Base-by-base conservation (phyloP, 1,140 invertebrate species). In the Tetraneura akinire region DNA sequence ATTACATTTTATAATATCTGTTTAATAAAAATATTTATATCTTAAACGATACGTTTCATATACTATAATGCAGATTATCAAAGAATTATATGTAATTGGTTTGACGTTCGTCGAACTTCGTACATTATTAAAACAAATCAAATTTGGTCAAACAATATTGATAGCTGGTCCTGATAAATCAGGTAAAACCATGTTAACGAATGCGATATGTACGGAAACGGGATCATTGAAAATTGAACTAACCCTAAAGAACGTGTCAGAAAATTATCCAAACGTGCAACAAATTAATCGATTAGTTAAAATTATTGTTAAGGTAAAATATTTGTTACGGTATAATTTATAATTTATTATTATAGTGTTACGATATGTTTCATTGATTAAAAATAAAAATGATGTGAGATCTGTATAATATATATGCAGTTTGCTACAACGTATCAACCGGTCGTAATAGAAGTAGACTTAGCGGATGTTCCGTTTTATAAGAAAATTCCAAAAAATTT, bases 91-190 rank as follows among this genome's bases (percentile, higher is more conserved):
- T 45, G 32, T 78, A 16, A 57, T 78, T 13, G 55, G 73, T 37
- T 60, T 78, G 37, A 37, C 32, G 14, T 78, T 21, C n/a, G 4
- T 21, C 14, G 73, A 78, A 1, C 32, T 78, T 10, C 51, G 73
- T 3, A 60, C 47, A 21, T 57, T 37, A 37, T 37, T 57, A 5
- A 78, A 78, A 47, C 32, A 60, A 10, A 26, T 60, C 0, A 14
- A 78, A 18, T 60, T 60, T 45, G 9, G n/a, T 42, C 42, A 13
- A 16, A 37, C 73, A 2, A 3, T 76, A 10, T 23, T 76, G 32
- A 42, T 76, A 55, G 73, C 73, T 16, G 73, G 73, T 14, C 73
- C 73, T 0, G 14, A 47, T 16, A 78, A 78, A 45, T 78, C 73
- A 0, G 73, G 55, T 1, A 78, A 60, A 23, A 26, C 73, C 11